Evolutionary conservation across 2,113 vertebrate genomes (phyloP).

Genomic region (Pygoscelis antarcticus): DNA sequence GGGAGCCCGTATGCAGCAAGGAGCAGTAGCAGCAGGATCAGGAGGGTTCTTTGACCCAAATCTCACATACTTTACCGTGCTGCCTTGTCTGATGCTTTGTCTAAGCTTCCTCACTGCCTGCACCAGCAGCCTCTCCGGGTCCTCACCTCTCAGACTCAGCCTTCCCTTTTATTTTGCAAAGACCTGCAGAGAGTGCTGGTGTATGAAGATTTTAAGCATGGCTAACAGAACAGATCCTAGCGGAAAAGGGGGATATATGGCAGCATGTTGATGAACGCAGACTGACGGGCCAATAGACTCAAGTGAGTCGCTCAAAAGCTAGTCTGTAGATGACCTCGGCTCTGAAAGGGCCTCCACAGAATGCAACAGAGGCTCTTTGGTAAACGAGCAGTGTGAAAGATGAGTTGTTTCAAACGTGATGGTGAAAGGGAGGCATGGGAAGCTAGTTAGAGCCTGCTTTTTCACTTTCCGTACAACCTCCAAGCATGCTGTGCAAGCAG

Average conservation of each 20-base stretch:
- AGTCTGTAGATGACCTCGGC: background rate
- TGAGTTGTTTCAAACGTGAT: background rate
- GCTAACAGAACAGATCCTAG: background rate
- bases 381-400: background rate
- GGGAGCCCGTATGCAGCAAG: background rate
- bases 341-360: background rate
- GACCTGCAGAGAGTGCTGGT: background rate
- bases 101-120: background rate
- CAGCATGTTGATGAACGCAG: background rate
- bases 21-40: background rate
- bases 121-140: background rate
- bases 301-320: background rate
- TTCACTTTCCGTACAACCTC: background rate
- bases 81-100: background rate
- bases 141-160: background rate
- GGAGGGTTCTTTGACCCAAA: background rate
- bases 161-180: background rate
- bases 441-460: background rate
- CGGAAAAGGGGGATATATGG: background rate
- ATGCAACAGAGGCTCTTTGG: background rate
- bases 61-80: background rate
- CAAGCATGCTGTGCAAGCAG: background rate
- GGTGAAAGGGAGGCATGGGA: background rate
- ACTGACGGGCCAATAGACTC: background rate
- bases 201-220: background rate